Conservation (phyloP, 1,140 invertebrate genomes). For the Lepidurus couesii region DNA sequence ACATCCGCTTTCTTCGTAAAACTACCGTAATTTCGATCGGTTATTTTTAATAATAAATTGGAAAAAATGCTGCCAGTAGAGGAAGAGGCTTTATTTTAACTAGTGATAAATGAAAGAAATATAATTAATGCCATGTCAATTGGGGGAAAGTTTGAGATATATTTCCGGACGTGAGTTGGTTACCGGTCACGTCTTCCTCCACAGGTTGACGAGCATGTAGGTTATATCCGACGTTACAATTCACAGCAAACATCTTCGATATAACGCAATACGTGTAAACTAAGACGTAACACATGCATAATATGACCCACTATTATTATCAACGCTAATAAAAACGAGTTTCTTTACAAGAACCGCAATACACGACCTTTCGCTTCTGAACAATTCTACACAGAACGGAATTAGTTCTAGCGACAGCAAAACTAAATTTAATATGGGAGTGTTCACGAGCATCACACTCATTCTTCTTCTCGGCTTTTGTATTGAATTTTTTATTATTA, state of each 20-base stretch:
- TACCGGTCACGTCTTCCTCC: not conserved
- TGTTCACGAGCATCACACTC: too few species aligned
- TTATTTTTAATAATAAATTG: not conserved
- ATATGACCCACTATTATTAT: not conserved
- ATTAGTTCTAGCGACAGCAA: too few species aligned
- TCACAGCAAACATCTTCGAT: not conserved
- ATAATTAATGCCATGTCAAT: not conserved
- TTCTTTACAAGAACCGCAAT: not conserved
- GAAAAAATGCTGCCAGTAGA: not conserved
- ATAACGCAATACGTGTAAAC: not conserved
- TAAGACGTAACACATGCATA: not conserved
- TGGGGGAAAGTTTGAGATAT: too few species aligned
- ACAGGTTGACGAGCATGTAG: not conserved
- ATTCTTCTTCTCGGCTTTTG: not conserved
- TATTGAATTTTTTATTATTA: not conserved
- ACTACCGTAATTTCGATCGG: not conserved
- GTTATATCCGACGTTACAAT: not conserved
- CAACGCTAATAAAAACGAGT: not conserved
- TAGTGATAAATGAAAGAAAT: not conserved
- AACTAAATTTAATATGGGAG: too few species aligned
- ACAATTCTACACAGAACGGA: too few species aligned
- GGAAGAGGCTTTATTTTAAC: not conserved
- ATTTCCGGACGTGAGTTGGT: not conserved
- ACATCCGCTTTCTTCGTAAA: not conserved
- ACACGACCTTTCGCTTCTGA: too few species aligned